Evolutionary conservation across 2,113 vertebrate species (phyloP).

Genomic region (Paralichthys olivaceus): DNA sequence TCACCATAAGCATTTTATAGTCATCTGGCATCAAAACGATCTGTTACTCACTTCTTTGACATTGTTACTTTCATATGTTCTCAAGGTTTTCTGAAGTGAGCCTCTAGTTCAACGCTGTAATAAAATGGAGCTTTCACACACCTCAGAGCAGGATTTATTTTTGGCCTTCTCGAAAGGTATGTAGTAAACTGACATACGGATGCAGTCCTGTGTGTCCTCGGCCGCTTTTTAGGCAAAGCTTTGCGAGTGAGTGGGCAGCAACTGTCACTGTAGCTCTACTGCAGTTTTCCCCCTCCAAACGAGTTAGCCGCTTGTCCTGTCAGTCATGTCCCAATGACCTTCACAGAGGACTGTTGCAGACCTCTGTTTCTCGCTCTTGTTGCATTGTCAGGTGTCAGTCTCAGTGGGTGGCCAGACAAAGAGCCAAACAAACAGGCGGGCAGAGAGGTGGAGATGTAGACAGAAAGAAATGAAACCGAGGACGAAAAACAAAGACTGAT

Average conservation of each 20-base stretch:
- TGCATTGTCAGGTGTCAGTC: conserved; percentile 68
- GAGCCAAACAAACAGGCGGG: conserved; percentile 44
- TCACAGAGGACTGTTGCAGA: conserved; percentile 48
- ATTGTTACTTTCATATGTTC: conserved; percentile 18
- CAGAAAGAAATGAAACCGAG: conserved; percentile 40
- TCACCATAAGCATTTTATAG: not conserved
- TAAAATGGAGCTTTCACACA: conserved; percentile 6
- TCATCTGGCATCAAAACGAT: conserved; percentile 41
- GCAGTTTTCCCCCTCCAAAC: conserved; percentile 55
- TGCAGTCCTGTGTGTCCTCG: conserved; percentile 57
- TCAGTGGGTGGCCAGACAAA: conserved; percentile 48
- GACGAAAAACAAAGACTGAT: conserved; percentile 34
- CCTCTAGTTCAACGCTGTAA: not conserved
- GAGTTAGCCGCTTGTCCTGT: conserved; percentile 62
- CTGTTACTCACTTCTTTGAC: conserved; percentile 31
- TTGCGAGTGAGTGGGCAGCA: conserved; percentile 62
- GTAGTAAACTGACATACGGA: conserved; percentile 54
- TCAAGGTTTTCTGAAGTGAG: not conserved
- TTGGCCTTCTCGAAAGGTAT: conserved; percentile 43
- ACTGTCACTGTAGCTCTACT: conserved; percentile 56
- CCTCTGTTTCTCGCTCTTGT: conserved; percentile 45
- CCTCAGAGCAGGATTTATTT: conserved; percentile 36
- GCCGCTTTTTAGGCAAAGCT: conserved; percentile 47
- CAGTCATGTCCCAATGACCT: conserved; percentile 70
- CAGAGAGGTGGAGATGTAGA: conserved; percentile 46